A percentile compares a stretch with the other conserved stretches of the same genome.
These are phyloP conservation scores for Poeciliopsis retropinna DNA, from an alignment of 2,113 vertebrate genomes.

Conservation along the genomic window DNA sequence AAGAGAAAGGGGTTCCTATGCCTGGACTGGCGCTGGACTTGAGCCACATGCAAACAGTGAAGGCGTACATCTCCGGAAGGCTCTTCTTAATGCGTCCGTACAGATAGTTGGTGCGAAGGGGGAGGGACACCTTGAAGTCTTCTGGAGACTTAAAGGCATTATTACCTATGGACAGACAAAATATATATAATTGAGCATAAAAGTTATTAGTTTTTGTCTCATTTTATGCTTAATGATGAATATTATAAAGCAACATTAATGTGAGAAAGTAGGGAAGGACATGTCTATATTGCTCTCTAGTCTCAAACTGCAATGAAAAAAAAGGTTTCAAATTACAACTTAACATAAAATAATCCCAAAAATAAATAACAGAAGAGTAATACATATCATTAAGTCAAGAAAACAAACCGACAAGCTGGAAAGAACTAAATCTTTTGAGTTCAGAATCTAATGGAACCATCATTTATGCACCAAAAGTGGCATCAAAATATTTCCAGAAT, in stretches of 20 bases:
- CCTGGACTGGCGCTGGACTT: constrained; percentile 92
- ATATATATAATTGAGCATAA: background rate
- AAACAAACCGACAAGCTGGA: too few species aligned
- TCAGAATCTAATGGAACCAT: background rate
- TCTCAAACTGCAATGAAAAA: too few species aligned
- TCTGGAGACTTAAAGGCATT: constrained; percentile 96
- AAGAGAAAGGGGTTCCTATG: constrained; percentile 96
- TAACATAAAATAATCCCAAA: too few species aligned
- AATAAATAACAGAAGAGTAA: too few species aligned
- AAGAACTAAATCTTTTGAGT: too few species aligned
- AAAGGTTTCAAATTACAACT: too few species aligned
- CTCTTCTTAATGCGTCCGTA: constrained; percentile 97
- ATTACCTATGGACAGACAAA: constrained; percentile 79
- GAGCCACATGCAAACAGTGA: constrained; percentile 97
- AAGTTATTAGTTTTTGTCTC: background rate
- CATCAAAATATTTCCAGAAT: background rate
- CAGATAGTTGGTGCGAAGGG: constrained; percentile 95
- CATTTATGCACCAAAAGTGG: background rate
- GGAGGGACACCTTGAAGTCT: constrained; percentile 94
- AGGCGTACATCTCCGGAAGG: constrained; percentile 94
- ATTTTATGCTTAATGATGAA: background rate
- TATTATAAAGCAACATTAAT: background rate
- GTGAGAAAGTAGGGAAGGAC: too few species aligned
- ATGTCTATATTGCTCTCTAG: too few species aligned
- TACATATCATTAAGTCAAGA: too few species aligned